Evolutionary conservation across 1,140 invertebrate genomes (phyloP), one percentile per base, ranked within the genome.

Genomic region (Solenopsis invicta): DNA sequence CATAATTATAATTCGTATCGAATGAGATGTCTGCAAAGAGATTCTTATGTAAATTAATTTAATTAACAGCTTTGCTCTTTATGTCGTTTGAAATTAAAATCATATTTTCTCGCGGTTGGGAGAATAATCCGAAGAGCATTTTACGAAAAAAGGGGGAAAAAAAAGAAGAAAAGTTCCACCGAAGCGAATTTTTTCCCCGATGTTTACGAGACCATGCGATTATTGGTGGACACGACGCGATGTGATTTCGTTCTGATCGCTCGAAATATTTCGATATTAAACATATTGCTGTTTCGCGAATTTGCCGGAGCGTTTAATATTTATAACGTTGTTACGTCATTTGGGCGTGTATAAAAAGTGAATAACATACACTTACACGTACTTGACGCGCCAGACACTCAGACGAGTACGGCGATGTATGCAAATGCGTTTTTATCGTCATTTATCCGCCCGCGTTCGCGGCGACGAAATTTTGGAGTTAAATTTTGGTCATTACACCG

Each of bases 181-280:
- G 56, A n/a, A 50, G 69, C 69, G 24, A 84, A 50, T 71, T 74
- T 74, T 29, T 74, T 84, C 24, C 52, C 16, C 67, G n/a, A 21
- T 41, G 21, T 61, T 82, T 48, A 29, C 24, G 21, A 56, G 52
- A 29, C 62, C 37, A 41, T 54, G 12, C 37, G 67, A 61, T 62
- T 80, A 80, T 80, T 34, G 41, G 13, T 24, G 54, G 34, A 29
- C 61, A 64, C 82, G 59, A 50, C 45, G 59, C 59, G 56, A 85
- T 21, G 80, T 74, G 80, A 82, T 84, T 84, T 84, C 9, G 54
- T 62, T 62, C 29, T 8, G 80, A 84, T 50, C 78, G 41, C 18
- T 59, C 18, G 69, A 84, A 64, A 84, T 74, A 74, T 82, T 82
- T 74, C 67, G 80, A 82, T 82, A 84, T 84, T 74, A 84, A 84